Evolutionary conservation across 2,888 invertebrate genomes (phyloP), one percentile per base, ranked within the genome.

Genomic region (Watsonalla cultraria): DNA sequence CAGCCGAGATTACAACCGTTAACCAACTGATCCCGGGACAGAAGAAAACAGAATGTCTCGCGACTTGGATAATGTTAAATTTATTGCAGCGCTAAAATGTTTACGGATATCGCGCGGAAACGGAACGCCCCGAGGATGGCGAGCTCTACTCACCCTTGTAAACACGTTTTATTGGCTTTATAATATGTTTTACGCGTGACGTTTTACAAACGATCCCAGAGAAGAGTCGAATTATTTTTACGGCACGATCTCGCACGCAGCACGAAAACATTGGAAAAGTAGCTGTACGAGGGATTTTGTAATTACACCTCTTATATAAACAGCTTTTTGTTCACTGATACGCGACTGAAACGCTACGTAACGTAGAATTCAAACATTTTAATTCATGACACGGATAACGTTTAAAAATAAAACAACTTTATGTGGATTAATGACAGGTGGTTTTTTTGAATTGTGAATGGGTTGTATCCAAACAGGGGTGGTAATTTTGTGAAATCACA

Each of bases 111-210:
- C 84, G 81, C 79, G 82, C 77, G 83, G 81, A 77, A 81, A 76
- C 78, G 80, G 73, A 75, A 76, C 63, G 70, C 76, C 74, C 75
- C 72, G 74, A 75, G 80, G 73, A 78, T 77, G 84, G 82, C 83
- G 82, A 82, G 82, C 82, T 78, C 83, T 79, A 82, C 84, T 86
- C 90, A 86, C 89, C 89, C 90, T 87, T 90, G 89, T 90, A 90
- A 90, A 90, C 90, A 89, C 90, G 88, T 89, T 90, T 90, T 90
- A 90, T 90, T 90, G 90, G 90, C 88, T 90, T 90, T 90, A 90
- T 90, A 90, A 90, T 90, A 90, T 90, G 90, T 90, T 90, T 89
- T 89, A 90, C 90, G 89, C 89, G 90, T 90, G 90, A 90, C 89
- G 89, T 89, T 90, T 90, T 88, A 90, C 89, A 90, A 90, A 90